Base-by-base conservation (phyloP, 2,888 invertebrate species). In the Prenolepis imparis region DNA sequence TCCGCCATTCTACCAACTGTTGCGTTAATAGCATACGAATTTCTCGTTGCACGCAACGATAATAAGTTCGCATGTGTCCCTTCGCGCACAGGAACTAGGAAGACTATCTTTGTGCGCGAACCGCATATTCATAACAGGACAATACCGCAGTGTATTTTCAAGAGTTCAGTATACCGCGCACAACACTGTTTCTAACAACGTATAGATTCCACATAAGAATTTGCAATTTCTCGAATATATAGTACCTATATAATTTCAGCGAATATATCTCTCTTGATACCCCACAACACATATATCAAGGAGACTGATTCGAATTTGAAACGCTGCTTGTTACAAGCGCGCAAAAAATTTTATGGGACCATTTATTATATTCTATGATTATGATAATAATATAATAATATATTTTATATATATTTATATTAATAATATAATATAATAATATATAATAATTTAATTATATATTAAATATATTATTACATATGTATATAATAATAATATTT, bases 111-210 rank as follows among this genome's bases (percentile, higher is more conserved):
- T 44, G 59, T 70, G 72, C 41, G 57, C 41, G 12, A 59, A 78
- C 78, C 57, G 24, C 70, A 59, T 24, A 44, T 39, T 78, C 44
- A 44, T 24, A 61, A 59, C 44, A 59, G 70, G 59, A 70, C 78
- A 78, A 78, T 78, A 70, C 44, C 72, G 6, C 59, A 44, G 78
- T 21, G 41, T 48, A 36, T 78, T 78, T 78, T 78, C 72, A 78
- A 78, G 78, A 78, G 59, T 59, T 78, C 72, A 44, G 59, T 78
- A 36, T 41, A 59, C 68, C 32, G 12, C 75, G 32, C 32, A 21
- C 68, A 8, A 59, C 72, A 78, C 59, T 70, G 70, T 78, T 78
- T 36, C 44, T 55, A 61, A 59, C 72, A 78, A 70, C 44, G 32
- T 36, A 36, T 5, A 28, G 32, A 44, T 64, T 0, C 18, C 55